A percentile compares a stretch with the other conserved stretches of the same genome.
Evolutionary conservation across 53 echinoderm and acorn worm genomes (phyloP).

Genomic region (Paracentrotus lividus): DNA sequence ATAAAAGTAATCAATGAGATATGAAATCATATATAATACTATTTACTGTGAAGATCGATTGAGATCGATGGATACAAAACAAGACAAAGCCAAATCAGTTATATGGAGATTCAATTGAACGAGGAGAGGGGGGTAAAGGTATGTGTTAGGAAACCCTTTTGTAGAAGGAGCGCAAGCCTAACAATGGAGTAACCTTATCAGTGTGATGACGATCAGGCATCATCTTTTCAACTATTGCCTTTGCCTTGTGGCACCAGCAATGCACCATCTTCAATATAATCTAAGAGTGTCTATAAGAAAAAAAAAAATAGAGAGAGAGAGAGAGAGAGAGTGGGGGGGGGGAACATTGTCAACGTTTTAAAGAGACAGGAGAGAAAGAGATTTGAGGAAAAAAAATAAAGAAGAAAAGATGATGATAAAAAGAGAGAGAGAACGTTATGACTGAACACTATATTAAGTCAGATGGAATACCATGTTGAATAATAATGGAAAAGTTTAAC

Average conservation of each 20-base stretch:
- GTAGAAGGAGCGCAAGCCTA: neutral
- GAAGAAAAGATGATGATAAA: too few relatives aligned
- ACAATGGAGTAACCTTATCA: conserved; percentile 27
- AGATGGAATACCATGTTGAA: too few relatives aligned
- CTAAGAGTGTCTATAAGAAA: conserved; percentile 5
- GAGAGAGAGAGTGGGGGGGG: neutral
- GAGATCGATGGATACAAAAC: neutral
- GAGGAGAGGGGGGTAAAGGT: neutral
- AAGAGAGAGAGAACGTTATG: too few relatives aligned
- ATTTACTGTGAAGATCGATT: neutral
- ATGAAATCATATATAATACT: neutral
- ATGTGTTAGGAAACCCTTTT: conserved; percentile 54
- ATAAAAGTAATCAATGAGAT: neutral
- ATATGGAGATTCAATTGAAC: neutral
- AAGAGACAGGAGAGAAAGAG: neutral
- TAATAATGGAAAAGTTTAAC: too few relatives aligned
- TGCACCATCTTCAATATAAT: conserved; percentile 5
- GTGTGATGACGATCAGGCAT: conserved; percentile 12
- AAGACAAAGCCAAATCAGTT: neutral
- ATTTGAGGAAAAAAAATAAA: neutral
- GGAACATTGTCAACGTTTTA: too few relatives aligned
- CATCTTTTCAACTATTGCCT: conserved; percentile 35
- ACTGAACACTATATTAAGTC: too few relatives aligned
- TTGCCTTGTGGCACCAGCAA: neutral
- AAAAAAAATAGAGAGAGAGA: neutral